These are phyloP conservation scores for Heterodera carotae DNA, from an alignment of 1,140 invertebrate species.

Conservation along the genomic window DNA sequence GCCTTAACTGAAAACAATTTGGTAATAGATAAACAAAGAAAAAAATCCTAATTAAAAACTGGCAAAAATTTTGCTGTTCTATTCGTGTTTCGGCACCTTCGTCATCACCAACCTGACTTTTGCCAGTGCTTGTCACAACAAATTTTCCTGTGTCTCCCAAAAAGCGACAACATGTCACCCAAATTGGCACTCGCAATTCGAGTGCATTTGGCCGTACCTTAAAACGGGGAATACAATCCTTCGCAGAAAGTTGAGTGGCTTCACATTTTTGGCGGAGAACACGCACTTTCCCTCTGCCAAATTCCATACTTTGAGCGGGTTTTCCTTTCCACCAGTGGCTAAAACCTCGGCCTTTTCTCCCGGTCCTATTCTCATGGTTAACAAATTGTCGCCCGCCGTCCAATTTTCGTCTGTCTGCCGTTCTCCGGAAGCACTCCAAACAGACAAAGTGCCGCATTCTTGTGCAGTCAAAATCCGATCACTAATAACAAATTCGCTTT, in stretches of 20 bases:
- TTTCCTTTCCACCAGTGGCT: constrained; percentile 51
- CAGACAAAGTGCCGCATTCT: constrained; percentile 36
- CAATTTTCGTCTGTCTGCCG: constrained; percentile 18
- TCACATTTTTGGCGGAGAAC: constrained; percentile 49
- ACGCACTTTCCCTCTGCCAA: constrained; percentile 22
- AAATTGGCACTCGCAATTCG: constrained; percentile 41
- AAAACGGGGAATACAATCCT: constrained; percentile 18
- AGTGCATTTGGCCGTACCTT: constrained; percentile 40
- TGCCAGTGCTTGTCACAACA: constrained; percentile 44
- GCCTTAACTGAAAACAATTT: constrained; percentile 22
- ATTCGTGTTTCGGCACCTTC: neutral
- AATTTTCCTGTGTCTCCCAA: constrained; percentile 30
- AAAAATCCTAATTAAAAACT: neutral
- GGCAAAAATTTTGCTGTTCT: neutral
- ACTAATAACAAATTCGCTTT: neutral
- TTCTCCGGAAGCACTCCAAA: constrained; percentile 32
- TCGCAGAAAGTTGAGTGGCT: neutral
- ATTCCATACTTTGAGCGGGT: constrained; percentile 50
- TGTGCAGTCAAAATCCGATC: constrained; percentile 41
- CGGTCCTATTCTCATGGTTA: constrained; percentile 26
- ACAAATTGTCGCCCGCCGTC: constrained; percentile 38
- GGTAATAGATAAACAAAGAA: constrained; percentile 8
- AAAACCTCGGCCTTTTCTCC: constrained; percentile 15
- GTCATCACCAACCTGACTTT: constrained; percentile 37
- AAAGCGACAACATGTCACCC: constrained; percentile 36